Base-by-base conservation (phyloP, 2,888 invertebrate species). In the Ceraclea dissimilis region DNA sequence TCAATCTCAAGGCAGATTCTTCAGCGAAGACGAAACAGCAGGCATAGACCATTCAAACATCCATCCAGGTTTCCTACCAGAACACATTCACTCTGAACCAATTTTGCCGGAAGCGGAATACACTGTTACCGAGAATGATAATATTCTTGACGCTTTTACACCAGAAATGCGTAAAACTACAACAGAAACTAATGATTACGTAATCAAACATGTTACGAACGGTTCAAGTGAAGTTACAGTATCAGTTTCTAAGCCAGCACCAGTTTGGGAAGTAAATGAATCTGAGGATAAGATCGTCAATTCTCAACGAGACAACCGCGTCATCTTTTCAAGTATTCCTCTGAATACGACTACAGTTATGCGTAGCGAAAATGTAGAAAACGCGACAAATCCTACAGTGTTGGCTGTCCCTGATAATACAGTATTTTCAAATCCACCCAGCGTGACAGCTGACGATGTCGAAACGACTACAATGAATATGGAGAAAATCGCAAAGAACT, bases 201-300 rank as follows among this genome's bases (percentile, higher is more conserved):
- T 51, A 39, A 51, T 58, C 1, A 51, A 43, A 13, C 51, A 58
- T 17, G 26, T 51, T 6, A 46, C 51, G 13, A 60, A 56, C 39
- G 54, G 20, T 33, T 47, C 50, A 2, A 50, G 58, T 2, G 51
- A 59, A 39, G 53, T 61, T 10, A 59, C 51, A 18, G 56, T 58
- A 22, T n/a, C 46, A 11, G 44, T 60, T 33, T 60, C 60, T 4
- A 34, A 31, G 54, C 74, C 75, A 55, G 75, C 75, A 2, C 74
- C 75, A 19, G 75, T 75, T 54, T 75, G 74, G 75, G 75, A 75
- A 64, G 13, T 50, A 21, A 43, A 43, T 17, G 59, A 63, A 34
- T 18, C 31, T 18, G 59, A 59, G 18, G 49, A 51, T 1, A 56
- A 51, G 18, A 56, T 49, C 20, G 43, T 48, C 33, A 51, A 47